Conservation (phyloP, 1,140 invertebrate genomes). For the Leucophenga varia region DNA sequence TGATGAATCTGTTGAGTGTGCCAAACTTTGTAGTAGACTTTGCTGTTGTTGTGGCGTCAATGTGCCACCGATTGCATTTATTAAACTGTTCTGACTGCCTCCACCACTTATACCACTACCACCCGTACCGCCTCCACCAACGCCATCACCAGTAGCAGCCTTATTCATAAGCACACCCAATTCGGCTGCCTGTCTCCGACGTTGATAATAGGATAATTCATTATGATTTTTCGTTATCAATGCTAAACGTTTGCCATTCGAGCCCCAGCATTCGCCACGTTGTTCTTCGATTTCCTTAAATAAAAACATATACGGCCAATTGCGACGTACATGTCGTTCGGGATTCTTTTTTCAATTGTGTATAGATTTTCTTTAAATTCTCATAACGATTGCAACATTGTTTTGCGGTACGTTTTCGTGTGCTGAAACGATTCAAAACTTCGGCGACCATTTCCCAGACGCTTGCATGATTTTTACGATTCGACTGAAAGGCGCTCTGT, state of each 20-base stretch:
- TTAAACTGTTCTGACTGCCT: too few species aligned
- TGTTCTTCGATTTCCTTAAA: slow-evolving; percentile 55
- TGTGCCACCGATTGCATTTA: too few species aligned
- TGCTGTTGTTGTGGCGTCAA: slow-evolving; percentile 47
- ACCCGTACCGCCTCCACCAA: too few species aligned
- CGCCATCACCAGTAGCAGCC: slow-evolving; percentile 13
- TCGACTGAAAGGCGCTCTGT: slow-evolving; percentile 53
- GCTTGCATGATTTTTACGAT: slow-evolving; percentile 53
- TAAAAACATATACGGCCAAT: slow-evolving; percentile 55
- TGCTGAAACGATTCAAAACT: slow-evolving; percentile 50
- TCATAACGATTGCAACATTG: slow-evolving; percentile 55
- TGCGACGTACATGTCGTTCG: slow-evolving; percentile 48
- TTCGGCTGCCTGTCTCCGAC: slow-evolving; percentile 44
- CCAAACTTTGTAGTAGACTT: slow-evolving; percentile 36
- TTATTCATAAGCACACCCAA: slow-evolving; percentile 43
- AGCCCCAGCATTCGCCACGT: slow-evolving; percentile 52
- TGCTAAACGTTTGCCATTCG: slow-evolving; percentile 46
- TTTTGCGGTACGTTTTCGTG: slow-evolving; percentile 45
- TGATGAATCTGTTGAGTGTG: slow-evolving; percentile 48
- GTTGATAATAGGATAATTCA: slow-evolving; percentile 50
- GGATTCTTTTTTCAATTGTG: slow-evolving; percentile 53
- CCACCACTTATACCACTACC: too few species aligned
- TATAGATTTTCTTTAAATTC: slow-evolving; percentile 54
- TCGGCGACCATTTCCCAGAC: slow-evolving; percentile 55
- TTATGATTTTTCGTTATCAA: slow-evolving; percentile 47